Evolutionary conservation across 2,113 vertebrate genomes (phyloP).

Genomic region (Climacteris rufus): DNA sequence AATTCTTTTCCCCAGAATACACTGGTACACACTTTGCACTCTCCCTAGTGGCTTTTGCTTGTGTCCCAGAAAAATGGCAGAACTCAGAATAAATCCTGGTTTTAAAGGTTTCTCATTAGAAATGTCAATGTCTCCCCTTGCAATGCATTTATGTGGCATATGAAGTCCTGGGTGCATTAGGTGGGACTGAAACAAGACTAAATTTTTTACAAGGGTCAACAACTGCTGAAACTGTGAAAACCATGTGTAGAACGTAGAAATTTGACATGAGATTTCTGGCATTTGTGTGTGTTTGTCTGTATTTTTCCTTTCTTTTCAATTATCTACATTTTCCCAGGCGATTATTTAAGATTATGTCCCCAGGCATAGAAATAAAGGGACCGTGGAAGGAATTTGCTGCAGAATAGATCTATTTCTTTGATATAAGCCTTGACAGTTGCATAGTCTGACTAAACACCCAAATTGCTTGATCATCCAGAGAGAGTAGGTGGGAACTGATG

Average conservation of each 20-base stretch:
- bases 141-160: not conserved
- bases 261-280: not conserved
- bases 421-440: not conserved
- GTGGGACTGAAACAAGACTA: not conserved
- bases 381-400: not conserved
- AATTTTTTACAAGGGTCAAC: not conserved
- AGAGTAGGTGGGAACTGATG: not conserved
- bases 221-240: not conserved
- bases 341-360: not conserved
- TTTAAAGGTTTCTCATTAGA: not conserved
- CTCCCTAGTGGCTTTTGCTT: not conserved
- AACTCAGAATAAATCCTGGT: not conserved
- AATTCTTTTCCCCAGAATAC: not conserved
- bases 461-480: not conserved
- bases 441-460: not conserved
- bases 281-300: not conserved
- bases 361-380: not conserved
- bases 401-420: not conserved
- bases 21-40: accelerated
- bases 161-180: not conserved
- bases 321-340: not conserved
- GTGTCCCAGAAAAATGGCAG: not conserved
- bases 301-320: not conserved
- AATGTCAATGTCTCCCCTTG: too few species aligned
- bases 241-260: not conserved